A percentile compares a stretch with the other conserved stretches of the same genome.
Conservation (phyloP, 1,140 invertebrate genomes). For the Leptopilina clavipes region DNA sequence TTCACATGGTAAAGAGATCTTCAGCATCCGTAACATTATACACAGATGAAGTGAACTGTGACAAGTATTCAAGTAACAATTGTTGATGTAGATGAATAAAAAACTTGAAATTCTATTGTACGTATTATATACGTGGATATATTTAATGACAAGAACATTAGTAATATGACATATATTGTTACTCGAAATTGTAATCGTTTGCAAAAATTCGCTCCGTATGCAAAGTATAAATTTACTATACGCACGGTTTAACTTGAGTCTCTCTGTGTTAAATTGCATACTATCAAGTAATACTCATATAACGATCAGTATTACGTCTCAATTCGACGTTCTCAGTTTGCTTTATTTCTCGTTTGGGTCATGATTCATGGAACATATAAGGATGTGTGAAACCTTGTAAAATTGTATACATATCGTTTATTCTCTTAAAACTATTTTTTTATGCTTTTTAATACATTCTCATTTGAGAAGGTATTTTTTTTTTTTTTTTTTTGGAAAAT, state of each 20-base stretch:
- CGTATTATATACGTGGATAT: background rate
- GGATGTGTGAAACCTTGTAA: conserved; percentile 51
- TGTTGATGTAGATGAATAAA: conserved; percentile 9
- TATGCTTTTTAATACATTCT: conserved; percentile 37
- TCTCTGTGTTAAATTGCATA: conserved; percentile 55
- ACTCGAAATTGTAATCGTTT: conserved; percentile 18
- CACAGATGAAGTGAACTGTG: background rate
- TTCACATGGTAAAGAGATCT: conserved; percentile 16
- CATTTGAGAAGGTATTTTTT: too few species aligned
- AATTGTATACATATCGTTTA: conserved; percentile 21
- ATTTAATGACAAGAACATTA: conserved; percentile 22
- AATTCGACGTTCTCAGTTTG: conserved; percentile 59
- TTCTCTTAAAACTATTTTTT: conserved; percentile 8
- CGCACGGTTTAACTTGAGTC: conserved; percentile 53
- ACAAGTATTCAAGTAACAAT: conserved; percentile 4
- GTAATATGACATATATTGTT: background rate
- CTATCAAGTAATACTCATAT: conserved; percentile 49
- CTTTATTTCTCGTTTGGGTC: conserved; percentile 56
- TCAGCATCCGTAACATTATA: conserved; percentile 16
- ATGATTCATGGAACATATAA: conserved; percentile 52
- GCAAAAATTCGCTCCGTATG: conserved; percentile 3
- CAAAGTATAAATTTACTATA: conserved; percentile 39
- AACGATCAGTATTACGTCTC: conserved; percentile 60
- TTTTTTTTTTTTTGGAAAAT: too few species aligned
- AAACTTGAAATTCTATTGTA: background rate